Evolutionary conservation across 2,113 vertebrate genomes (phyloP).

Genomic region (Mohoua ochrocephala): DNA sequence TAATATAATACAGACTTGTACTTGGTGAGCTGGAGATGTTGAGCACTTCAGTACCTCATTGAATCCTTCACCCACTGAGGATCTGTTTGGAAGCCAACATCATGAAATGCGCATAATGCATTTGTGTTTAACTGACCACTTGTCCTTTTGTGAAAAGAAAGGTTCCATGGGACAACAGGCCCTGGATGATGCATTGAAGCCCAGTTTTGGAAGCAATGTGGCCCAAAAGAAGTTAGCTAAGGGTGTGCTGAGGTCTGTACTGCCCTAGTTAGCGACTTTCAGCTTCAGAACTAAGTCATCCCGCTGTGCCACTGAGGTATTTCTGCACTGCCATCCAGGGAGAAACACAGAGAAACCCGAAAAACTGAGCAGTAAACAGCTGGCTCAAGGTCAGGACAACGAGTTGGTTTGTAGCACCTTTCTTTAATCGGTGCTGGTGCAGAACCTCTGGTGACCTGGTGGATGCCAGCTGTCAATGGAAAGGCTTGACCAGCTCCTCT

Average conservation of each 20-base stretch:
- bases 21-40: constrained; percentile 8
- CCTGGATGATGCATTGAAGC: background rate
- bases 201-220: background rate
- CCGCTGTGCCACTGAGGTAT: background rate
- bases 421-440: background rate
- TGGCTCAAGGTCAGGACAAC: background rate
- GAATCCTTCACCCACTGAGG: background rate
- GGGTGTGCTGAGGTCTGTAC: background rate
- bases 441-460: background rate
- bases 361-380: background rate
- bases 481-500: background rate
- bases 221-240: background rate
- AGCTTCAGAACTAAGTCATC: background rate
- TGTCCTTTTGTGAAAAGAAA: background rate
- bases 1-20: background rate
- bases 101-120: background rate
- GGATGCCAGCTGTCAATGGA: background rate
- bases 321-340: background rate
- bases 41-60: background rate
- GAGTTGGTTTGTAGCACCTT: background rate
- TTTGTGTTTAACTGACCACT: background rate
- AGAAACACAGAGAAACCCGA: background rate
- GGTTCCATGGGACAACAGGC: background rate
- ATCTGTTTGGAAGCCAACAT: background rate
- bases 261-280: background rate